Conservation (phyloP, 2,888 invertebrate genomes). For the Tromatobia lineatoria region DNA sequence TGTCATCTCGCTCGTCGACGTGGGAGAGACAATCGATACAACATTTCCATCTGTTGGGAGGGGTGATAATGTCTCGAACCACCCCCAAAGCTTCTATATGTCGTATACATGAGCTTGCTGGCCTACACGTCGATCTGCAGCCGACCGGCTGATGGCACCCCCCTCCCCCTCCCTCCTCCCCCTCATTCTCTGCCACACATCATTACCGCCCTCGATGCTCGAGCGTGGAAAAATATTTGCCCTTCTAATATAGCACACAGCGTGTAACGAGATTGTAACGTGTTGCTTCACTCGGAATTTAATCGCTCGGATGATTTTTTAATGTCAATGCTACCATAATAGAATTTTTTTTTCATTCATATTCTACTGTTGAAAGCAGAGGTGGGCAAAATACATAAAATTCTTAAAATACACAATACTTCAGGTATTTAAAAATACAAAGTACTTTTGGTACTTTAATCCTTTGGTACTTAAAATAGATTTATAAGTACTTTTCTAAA, state of each 20-base stretch:
- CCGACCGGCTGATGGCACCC: constrained; percentile 22
- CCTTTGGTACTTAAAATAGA: no score
- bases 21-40: constrained; percentile 59
- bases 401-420: no score
- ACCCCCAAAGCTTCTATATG: constrained; percentile 4
- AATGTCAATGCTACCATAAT: constrained; percentile 7
- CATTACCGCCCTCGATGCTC: constrained; percentile 30
- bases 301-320: constrained; percentile 14
- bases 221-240: constrained; percentile 39
- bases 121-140: constrained; percentile 31
- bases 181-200: neutral
- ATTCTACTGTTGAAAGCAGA: neutral
- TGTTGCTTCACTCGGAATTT: constrained; percentile 16
- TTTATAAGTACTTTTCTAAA: no score
- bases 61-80: constrained; percentile 56
- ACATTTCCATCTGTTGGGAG: constrained; percentile 48
- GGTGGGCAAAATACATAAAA: no score
- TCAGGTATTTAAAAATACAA: no score
- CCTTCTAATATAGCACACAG: constrained; percentile 13
- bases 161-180: neutral
- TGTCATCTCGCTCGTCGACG: constrained; percentile 48
- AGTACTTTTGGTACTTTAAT: no score
- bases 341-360: constrained; percentile 2
- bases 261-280: constrained; percentile 53
- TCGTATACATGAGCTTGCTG: constrained; percentile 22